phyloP scores from a whole-genome alignment of 2,113 vertebrate genomes.

The Coptodon rendalli region DNA sequence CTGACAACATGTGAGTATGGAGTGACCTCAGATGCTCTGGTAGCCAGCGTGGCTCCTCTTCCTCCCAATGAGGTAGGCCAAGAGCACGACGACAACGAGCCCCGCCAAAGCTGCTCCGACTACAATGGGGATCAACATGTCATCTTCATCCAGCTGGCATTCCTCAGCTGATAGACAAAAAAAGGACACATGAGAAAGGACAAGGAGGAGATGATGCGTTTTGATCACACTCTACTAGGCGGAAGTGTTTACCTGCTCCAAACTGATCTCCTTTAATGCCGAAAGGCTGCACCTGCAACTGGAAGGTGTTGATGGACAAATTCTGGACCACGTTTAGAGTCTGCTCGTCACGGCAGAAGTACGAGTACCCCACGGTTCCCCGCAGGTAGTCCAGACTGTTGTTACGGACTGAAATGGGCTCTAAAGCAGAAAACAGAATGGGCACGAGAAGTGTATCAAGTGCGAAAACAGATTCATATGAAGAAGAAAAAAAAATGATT shows the following conservation, averaged over 20 bases:
- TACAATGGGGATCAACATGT: conserved; percentile 94
- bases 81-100: conserved; percentile 89
- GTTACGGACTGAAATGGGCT: conserved; percentile 49
- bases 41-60: conserved; percentile 97
- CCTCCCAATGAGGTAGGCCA: conserved; percentile 94
- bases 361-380: conserved; percentile 83
- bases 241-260: conserved; percentile 77
- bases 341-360: conserved; percentile 82
- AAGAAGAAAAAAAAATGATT: background rate
- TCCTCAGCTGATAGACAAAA: conserved; percentile 78
- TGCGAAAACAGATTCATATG: background rate
- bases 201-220: background rate
- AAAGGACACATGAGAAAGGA: background rate
- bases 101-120: conserved; percentile 92
- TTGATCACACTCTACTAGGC: background rate
- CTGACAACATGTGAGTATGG: background rate
- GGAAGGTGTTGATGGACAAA: conserved; percentile 79
- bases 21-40: conserved; percentile 87
- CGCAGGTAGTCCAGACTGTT: conserved; percentile 76
- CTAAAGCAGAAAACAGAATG: conserved; percentile 2
- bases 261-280: conserved; percentile 77
- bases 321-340: conserved; percentile 63
- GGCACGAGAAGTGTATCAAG: background rate
- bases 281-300: conserved; percentile 88
- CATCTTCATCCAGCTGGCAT: conserved; percentile 85